phyloP scores from a whole-genome alignment of 2,797 vertebrate genomes.

The Alca torda region DNA sequence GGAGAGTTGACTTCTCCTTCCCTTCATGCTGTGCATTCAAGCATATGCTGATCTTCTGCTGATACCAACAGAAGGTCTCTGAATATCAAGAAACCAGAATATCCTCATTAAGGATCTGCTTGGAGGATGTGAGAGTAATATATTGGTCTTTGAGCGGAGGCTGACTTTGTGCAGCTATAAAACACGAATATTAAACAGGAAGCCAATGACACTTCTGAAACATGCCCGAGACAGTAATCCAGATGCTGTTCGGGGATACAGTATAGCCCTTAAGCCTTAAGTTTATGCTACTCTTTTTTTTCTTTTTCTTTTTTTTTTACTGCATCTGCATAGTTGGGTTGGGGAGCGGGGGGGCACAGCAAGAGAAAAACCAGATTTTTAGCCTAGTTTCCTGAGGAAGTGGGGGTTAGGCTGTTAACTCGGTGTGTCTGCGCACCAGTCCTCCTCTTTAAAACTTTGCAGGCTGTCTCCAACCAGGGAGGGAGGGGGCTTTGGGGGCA shows the following conservation, averaged over 20 bases:
- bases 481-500: not conserved
- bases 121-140: not conserved
- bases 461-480: not conserved
- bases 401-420: not conserved
- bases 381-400: slow-evolving; percentile 33
- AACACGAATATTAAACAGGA: slow-evolving; percentile 63
- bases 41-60: not conserved
- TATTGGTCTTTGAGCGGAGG: not conserved
- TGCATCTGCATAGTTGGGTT: not conserved
- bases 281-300: not conserved
- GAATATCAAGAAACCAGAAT: slow-evolving; percentile 33
- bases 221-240: slow-evolving; percentile 40
- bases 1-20: not conserved
- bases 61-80: slow-evolving; percentile 8
- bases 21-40: not conserved
- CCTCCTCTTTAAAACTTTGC: not conserved
- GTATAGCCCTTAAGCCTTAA: not conserved
- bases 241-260: not conserved
- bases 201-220: slow-evolving; percentile 57
- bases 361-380: not conserved
- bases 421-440: not conserved
- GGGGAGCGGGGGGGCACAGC: not conserved
- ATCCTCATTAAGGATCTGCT: slow-evolving; percentile 30
- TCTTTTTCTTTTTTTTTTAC: not conserved
- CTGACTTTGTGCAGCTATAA: slow-evolving; percentile 48